phyloP scores from a whole-genome alignment of 1,140 invertebrate genomes.

The Musca vetustissima region DNA sequence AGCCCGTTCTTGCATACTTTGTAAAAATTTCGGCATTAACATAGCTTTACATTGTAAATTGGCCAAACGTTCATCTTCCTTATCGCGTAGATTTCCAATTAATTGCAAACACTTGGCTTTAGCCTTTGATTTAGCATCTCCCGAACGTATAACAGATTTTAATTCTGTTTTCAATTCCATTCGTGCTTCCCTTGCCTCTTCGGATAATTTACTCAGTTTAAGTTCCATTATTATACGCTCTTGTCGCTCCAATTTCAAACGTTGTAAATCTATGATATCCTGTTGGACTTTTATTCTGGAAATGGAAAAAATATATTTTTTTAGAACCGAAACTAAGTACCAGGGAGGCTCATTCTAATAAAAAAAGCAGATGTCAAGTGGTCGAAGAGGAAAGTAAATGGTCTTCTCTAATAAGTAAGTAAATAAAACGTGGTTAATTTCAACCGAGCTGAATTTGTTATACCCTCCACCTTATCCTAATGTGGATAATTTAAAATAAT shows the following conservation, averaged over 20 bases:
- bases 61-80: slow-evolving; percentile 46
- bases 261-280: slow-evolving; percentile 65
- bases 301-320: background rate
- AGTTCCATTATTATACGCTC: slow-evolving; percentile 65
- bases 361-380: too few species aligned
- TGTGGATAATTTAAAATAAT: too few species aligned
- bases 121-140: slow-evolving; percentile 60
- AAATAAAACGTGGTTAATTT: too few species aligned
- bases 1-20: slow-evolving; percentile 66
- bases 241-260: slow-evolving; percentile 65
- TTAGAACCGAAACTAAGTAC: background rate
- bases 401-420: too few species aligned
- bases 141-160: slow-evolving; percentile 60
- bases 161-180: slow-evolving; percentile 62
- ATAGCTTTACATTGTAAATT: slow-evolving; percentile 59
- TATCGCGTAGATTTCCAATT: slow-evolving; percentile 56
- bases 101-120: slow-evolving; percentile 61
- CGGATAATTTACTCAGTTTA: slow-evolving; percentile 64
- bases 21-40: slow-evolving; percentile 64
- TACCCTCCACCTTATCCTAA: too few species aligned
- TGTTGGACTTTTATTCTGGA: slow-evolving; percentile 64
- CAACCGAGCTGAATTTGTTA: too few species aligned
- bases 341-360: background rate
- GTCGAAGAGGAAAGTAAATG: too few species aligned
- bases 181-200: slow-evolving; percentile 61